These are phyloP conservation scores for Aromia moschata DNA, from an alignment of 2,888 invertebrate genomes.

Conservation along the genomic window DNA sequence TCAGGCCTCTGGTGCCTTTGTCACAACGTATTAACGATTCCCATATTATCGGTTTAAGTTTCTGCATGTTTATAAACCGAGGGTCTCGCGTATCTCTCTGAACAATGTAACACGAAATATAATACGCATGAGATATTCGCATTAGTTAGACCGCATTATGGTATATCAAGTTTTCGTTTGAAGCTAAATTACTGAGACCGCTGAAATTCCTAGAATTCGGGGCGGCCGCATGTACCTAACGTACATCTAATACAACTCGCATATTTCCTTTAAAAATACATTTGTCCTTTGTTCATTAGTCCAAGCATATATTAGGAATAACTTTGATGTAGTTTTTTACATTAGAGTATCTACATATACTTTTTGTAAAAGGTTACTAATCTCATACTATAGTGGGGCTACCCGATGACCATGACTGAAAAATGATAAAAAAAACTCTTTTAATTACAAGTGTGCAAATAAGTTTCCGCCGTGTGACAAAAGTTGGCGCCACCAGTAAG, in stretches of 20 bases:
- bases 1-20: neutral
- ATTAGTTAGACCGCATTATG: conserved; percentile 14
- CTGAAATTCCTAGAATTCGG: conserved; percentile 15
- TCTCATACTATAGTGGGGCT: too few species aligned
- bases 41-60: conserved; percentile 11
- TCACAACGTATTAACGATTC: conserved; percentile 13
- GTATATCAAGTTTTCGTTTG: conserved; percentile 16
- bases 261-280: conserved; percentile 6
- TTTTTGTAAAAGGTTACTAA: too few species aligned
- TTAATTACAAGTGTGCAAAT: too few species aligned
- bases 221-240: neutral
- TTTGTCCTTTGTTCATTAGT: too few species aligned
- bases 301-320: too few species aligned
- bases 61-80: conserved; percentile 11
- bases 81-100: conserved; percentile 13
- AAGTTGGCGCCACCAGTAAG: too few species aligned
- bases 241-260: too few species aligned
- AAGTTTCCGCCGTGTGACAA: too few species aligned
- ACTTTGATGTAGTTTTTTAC: too few species aligned
- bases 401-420: too few species aligned
- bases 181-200: conserved; percentile 12
- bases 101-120: conserved; percentile 21
- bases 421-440: too few species aligned
- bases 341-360: too few species aligned
- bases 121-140: conserved; percentile 17